Percentiles rank a stretch among this genome's conserved stretches.
phyloP scores from a whole-genome alignment of 1,140 invertebrate species.

The Dolichoris vasculosae region DNA sequence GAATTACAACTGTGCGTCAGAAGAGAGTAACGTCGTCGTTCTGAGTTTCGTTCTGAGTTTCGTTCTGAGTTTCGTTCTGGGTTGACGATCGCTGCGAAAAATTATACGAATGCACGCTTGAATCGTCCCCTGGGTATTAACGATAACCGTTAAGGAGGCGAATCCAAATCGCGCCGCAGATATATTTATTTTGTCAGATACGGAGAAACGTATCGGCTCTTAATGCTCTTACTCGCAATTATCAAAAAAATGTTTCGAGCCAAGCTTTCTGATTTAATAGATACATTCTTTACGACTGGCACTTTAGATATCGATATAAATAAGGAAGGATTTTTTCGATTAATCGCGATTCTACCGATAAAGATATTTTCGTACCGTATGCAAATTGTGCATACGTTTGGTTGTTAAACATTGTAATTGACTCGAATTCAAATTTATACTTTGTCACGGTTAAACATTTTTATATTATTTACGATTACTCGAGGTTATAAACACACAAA shows the following conservation, averaged over 20 bases:
- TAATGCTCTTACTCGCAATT: background rate
- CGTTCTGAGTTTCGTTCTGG: too few species aligned
- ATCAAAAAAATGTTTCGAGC: background rate
- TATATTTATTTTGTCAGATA: background rate
- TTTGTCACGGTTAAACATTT: background rate
- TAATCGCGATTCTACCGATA: too few species aligned
- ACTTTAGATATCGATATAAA: background rate
- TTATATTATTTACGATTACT: background rate
- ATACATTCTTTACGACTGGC: background rate
- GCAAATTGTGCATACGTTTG: background rate
- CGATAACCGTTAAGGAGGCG: background rate
- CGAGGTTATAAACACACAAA: too few species aligned
- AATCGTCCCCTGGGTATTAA: background rate
- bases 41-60: too few species aligned
- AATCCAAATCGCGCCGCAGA: background rate
- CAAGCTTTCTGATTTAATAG: background rate
- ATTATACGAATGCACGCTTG: background rate
- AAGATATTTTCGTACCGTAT: too few species aligned
- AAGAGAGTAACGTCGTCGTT: conserved; percentile 35
- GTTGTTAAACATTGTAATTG: background rate
- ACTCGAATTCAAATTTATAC: background rate
- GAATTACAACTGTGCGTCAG: conserved; percentile 51
- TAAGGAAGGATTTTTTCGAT: background rate
- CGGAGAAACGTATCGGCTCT: background rate
- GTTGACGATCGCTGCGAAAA: conserved; percentile 23